These are phyloP conservation scores for Malurus elegans DNA, from an alignment of 2,113 vertebrate genomes.

Conservation along the genomic window DNA sequence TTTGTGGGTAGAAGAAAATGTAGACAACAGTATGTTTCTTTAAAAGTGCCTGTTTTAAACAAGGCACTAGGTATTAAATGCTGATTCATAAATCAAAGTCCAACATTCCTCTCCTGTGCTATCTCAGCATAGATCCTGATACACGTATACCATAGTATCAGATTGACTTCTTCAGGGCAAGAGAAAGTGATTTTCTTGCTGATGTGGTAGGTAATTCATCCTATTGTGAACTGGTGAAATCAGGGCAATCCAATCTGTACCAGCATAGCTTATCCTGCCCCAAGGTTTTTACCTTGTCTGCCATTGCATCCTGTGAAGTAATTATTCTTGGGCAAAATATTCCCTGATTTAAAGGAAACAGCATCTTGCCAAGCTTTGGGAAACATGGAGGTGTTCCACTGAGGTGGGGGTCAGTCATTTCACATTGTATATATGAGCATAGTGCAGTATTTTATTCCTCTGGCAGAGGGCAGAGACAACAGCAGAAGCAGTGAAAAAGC, in stretches of 20 bases:
- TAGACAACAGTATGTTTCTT: background rate
- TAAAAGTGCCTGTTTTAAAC: background rate
- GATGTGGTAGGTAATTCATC: background rate
- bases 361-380: background rate
- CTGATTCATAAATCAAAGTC: background rate
- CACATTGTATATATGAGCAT: rapidly evolving
- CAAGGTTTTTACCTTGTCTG: background rate
- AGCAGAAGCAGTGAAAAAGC: background rate
- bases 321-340: background rate
- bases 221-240: background rate
- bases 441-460: background rate
- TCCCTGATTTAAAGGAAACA: background rate
- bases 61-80: background rate
- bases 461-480: background rate
- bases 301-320: background rate
- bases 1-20: background rate
- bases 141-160: background rate
- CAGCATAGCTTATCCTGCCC: background rate
- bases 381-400: background rate
- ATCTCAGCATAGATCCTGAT: background rate
- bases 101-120: background rate
- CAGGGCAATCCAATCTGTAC: background rate
- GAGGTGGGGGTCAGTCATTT: background rate
- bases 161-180: background rate
- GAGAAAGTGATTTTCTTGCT: background rate